phyloP scores from a whole-genome alignment of 1,140 invertebrate species.

The Bombus soroeensis region DNA sequence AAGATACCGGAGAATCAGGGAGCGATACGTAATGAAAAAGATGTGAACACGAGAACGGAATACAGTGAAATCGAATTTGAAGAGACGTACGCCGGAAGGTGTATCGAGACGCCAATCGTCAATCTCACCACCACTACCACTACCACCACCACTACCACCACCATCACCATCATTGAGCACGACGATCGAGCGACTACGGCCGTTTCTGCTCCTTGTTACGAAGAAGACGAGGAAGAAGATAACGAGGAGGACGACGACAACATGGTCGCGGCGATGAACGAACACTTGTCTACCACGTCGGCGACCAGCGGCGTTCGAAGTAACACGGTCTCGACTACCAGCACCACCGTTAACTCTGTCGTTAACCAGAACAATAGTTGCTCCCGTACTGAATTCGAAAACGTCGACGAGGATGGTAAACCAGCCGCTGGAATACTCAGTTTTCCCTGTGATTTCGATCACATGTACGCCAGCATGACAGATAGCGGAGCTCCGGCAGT shows the following conservation, averaged over 20 bases:
- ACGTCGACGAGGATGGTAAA: constrained; percentile 69
- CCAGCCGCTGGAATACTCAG: constrained; percentile 74
- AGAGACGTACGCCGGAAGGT: constrained; percentile 10
- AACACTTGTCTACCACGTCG: constrained; percentile 78
- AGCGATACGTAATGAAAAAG: background rate
- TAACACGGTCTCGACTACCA: constrained; percentile 47
- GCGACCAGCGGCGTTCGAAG: constrained; percentile 74
- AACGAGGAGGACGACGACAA: constrained; percentile 64
- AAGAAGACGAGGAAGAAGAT: constrained; percentile 50
- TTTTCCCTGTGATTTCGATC: constrained; percentile 83
- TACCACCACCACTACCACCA: constrained; percentile 14
- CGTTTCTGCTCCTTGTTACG: constrained; percentile 42
- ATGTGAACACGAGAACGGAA: background rate
- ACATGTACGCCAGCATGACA: constrained; percentile 84
- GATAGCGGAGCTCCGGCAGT: constrained; percentile 60
- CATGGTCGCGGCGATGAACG: constrained; percentile 83
- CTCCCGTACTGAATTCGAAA: constrained; percentile 56
- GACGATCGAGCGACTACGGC: constrained; percentile 53
- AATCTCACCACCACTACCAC: constrained; percentile 30
- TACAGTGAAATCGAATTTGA: constrained; percentile 17
- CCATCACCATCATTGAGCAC: constrained; percentile 52
- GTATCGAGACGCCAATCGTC: constrained; percentile 34
- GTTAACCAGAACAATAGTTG: constrained; percentile 40
- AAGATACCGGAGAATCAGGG: constrained; percentile 18
- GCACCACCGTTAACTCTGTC: constrained; percentile 34